These are phyloP conservation scores for Philereme vetulata DNA, from an alignment of 2,888 invertebrate species.

Conservation along the genomic window DNA sequence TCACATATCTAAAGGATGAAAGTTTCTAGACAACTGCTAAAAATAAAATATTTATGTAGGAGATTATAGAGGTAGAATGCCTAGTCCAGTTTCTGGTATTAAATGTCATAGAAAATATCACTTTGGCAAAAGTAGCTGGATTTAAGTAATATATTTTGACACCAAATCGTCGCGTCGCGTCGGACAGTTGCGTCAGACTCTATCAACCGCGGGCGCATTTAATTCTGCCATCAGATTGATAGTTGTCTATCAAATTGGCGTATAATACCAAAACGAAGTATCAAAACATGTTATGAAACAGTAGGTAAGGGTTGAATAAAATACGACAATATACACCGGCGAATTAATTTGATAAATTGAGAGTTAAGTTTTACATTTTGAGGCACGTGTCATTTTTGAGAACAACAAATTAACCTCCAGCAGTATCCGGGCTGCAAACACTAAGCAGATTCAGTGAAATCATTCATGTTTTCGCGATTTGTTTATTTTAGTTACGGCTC, in stretches of 20 bases:
- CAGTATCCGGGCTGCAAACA: constrained; percentile 45
- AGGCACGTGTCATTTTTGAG: constrained; percentile 34
- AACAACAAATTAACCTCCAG: constrained; percentile 41
- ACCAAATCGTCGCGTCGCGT: constrained; percentile 30
- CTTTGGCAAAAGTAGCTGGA: constrained; percentile 43
- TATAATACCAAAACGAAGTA: constrained; percentile 13
- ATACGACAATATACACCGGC: not conserved
- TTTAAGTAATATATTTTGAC: constrained; percentile 43
- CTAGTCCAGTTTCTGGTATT: constrained; percentile 28
- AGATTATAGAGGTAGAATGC: constrained; percentile 29
- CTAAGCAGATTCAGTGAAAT: constrained; percentile 52
- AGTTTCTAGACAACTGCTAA: constrained; percentile 42
- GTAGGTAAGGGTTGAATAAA: constrained; percentile 5
- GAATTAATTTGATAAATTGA: constrained; percentile 6
- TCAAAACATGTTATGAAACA: constrained; percentile 31
- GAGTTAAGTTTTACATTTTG: constrained; percentile 1
- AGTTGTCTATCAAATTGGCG: constrained; percentile 30
- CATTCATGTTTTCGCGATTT: constrained; percentile 53
- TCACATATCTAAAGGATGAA: constrained; percentile 8
- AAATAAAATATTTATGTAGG: constrained; percentile 36
- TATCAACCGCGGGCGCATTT: constrained; percentile 27
- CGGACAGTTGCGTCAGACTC: constrained; percentile 38
- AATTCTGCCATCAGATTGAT: constrained; percentile 34
- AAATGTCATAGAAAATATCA: constrained; percentile 42
- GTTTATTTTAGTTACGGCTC: constrained; percentile 65